Percentiles rank a stretch among this genome's conserved stretches.
phyloP scores from a whole-genome alignment of 2,888 invertebrate species.

The Pterostichus madidus region DNA sequence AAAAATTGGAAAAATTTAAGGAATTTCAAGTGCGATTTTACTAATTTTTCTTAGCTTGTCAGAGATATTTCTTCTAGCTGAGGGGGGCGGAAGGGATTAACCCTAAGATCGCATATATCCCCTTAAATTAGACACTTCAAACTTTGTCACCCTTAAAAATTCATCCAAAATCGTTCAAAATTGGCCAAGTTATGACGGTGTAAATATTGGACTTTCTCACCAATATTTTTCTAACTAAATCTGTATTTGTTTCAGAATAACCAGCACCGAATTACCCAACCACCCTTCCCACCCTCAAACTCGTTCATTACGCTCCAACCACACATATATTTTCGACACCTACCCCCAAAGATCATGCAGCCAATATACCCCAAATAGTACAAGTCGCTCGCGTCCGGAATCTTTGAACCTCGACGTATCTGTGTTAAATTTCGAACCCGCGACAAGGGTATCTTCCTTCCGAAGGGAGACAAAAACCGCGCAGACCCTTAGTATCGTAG shows the following conservation, averaged over 20 bases:
- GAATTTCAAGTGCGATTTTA: no score
- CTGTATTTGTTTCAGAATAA: conserved; percentile 63
- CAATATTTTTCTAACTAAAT: no score
- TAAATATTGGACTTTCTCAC: no score
- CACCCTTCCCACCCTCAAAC: conserved; percentile 60
- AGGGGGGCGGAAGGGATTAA: no score
- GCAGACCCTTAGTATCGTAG: conserved; percentile 91
- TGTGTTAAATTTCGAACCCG: conserved; percentile 78
- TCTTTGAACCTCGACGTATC: conserved; percentile 79
- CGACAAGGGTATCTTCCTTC: conserved; percentile 83
- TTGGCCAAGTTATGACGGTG: no score
- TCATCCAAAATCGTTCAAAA: no score
- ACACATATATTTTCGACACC: conserved; percentile 73
- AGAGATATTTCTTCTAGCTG: no score
- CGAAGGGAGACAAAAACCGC: conserved; percentile 93
- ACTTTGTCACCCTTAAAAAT: no score
- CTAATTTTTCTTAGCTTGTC: no score
- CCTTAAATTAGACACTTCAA: no score
- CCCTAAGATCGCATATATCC: no score
- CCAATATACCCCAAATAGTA: background rate
- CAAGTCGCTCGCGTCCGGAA: conserved; percentile 76
- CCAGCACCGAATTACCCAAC: conserved; percentile 64
- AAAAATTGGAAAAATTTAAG: no score
- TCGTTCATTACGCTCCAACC: conserved; percentile 73
- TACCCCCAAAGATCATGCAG: background rate